Conservation (phyloP, 2,797 vertebrate genomes). For the Lutjanus campechanus region DNA sequence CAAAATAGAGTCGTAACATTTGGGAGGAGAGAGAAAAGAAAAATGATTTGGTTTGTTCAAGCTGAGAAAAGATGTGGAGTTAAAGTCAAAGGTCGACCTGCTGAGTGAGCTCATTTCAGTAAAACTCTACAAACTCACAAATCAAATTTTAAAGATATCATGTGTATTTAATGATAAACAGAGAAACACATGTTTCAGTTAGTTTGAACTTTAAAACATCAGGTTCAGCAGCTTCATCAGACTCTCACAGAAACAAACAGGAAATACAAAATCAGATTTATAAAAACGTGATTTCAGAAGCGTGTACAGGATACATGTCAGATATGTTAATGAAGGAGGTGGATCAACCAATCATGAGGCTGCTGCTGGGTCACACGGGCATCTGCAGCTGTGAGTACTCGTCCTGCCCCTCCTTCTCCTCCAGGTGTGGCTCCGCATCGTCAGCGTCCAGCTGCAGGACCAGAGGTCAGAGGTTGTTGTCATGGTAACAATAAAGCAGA, state of each 20-base stretch:
- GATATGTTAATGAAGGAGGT: slow-evolving; percentile 3
- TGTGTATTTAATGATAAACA: slow-evolving; percentile 3
- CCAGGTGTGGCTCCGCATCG: slow-evolving; percentile 89
- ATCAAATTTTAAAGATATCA: not conserved
- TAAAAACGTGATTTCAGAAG: slow-evolving; percentile 11
- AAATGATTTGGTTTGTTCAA: no score
- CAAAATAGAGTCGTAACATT: no score
- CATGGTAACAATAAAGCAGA: slow-evolving; percentile 3
- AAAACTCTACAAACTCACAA: no score
- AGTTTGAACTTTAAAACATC: not conserved
- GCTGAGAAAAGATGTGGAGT: no score
- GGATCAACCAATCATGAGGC: slow-evolving; percentile 4
- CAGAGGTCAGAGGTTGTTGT: slow-evolving; percentile 28
- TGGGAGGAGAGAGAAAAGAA: no score
- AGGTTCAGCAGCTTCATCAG: slow-evolving; percentile 4
- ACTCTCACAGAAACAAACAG: not conserved
- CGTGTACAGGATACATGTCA: not conserved
- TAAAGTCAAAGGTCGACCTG: no score
- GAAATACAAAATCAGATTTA: not conserved
- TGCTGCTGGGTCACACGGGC: slow-evolving; percentile 85
- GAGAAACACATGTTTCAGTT: not conserved
- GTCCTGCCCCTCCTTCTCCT: slow-evolving; percentile 91
- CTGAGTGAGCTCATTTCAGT: no score
- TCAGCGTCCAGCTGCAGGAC: slow-evolving; percentile 89
- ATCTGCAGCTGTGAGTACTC: slow-evolving; percentile 93